Conservation (phyloP, 2,113 vertebrate species). For the Labrus mixtus region DNA sequence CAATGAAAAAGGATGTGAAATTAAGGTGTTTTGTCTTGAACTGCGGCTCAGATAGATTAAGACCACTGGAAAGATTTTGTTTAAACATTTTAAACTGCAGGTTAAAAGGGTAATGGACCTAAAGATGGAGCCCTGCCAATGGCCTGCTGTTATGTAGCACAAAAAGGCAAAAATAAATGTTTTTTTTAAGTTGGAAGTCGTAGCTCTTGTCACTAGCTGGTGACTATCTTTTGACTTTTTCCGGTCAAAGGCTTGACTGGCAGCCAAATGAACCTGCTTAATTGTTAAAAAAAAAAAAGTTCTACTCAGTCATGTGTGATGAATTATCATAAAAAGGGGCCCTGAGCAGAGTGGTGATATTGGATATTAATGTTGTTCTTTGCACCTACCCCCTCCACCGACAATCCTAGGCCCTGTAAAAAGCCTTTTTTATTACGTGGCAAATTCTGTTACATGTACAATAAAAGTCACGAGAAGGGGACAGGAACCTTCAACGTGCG, state of each 20-base stretch:
- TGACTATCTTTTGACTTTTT: background rate
- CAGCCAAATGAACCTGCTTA: slow-evolving; percentile 40
- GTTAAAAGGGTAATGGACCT: background rate
- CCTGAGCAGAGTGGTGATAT: slow-evolving; percentile 26
- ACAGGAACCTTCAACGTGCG: slow-evolving; percentile 40
- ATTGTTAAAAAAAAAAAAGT: slow-evolving; percentile 29
- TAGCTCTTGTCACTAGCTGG: background rate
- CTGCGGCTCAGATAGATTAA: slow-evolving; percentile 28
- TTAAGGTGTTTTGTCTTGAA: slow-evolving; percentile 58
- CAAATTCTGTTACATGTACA: slow-evolving; percentile 55
- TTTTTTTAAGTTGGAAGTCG: background rate
- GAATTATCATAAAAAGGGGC: slow-evolving; percentile 56
- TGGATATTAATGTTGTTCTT: slow-evolving; percentile 35
- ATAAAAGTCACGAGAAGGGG: slow-evolving; percentile 46
- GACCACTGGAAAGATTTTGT: slow-evolving; percentile 13
- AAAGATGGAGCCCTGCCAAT: background rate
- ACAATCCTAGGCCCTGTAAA: slow-evolving; percentile 39
- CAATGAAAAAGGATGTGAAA: slow-evolving; percentile 40
- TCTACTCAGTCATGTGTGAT: slow-evolving; percentile 54
- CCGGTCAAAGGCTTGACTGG: slow-evolving; percentile 14
- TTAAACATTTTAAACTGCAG: slow-evolving; percentile 7
- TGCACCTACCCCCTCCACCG: slow-evolving; percentile 24
- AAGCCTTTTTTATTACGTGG: slow-evolving; percentile 47
- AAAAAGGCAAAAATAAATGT: too few relatives aligned
- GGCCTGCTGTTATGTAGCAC: background rate